Base-by-base conservation (phyloP, 2,888 invertebrate genomes). In the Biston betularia region DNA sequence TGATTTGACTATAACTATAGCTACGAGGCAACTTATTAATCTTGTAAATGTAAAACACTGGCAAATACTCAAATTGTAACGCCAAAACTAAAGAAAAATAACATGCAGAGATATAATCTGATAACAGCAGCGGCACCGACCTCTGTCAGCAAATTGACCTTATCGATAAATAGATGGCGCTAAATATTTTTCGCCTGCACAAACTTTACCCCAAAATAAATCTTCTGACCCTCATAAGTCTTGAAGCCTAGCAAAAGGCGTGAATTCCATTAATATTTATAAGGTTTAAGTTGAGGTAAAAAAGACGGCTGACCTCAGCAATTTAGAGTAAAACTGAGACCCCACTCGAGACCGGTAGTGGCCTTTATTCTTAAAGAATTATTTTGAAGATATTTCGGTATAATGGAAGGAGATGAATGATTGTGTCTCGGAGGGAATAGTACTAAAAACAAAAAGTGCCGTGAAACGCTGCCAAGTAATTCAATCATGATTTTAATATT, bases 71-170 rank as follows among this genome's bases (percentile, higher is more conserved):
- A n/a, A n/a, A n/a, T n/a, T n/a, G n/a, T n/a, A n/a, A n/a, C n/a
- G n/a, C n/a, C n/a, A n/a, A n/a, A n/a, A n/a, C n/a, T n/a, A n/a
- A n/a, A n/a, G n/a, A n/a, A n/a, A n/a, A n/a, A n/a, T n/a, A n/a
- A n/a, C n/a, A n/a, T n/a, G n/a, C n/a, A n/a, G n/a, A 61, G 62
- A 65, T 65, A 11, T 33, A 46, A 42, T 9, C 33, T 44, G 50
- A 65, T 48, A 78, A 77, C 62, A 61, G 65, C 65, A 84, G 84
- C 83, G 85, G 79, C 79, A 81, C 79, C 81, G 83, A 88, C 89
- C 90, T 88, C 77, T 87, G 89, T 91, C 90, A 89, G 85, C 84
- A 85, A 88, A 88, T 84, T 84, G 82, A 76, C 79, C 75, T 74
- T 76, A 73, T 75, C 71, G 74, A 79, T 80, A 81, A 82, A 88